Percentiles rank a stretch among this genome's conserved stretches.
These are phyloP conservation scores for Sparus aurata DNA, from an alignment of 2,797 vertebrate genomes.

Conservation along the genomic window DNA sequence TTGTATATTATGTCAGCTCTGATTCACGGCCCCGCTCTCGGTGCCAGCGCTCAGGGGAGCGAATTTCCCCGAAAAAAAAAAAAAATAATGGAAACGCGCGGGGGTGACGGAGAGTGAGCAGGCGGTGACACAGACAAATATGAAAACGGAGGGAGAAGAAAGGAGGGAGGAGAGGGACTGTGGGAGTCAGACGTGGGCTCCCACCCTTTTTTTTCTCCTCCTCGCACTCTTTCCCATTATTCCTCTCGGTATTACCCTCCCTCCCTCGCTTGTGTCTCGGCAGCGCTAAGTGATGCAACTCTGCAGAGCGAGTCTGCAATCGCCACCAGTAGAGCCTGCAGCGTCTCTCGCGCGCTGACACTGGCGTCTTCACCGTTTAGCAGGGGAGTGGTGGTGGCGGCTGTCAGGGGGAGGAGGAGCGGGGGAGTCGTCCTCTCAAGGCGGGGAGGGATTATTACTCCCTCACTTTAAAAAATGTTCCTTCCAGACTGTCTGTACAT, in stretches of 20 bases:
- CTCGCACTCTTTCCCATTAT: conserved; percentile 68
- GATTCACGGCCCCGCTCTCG: conserved; percentile 28
- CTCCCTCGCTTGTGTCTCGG: conserved; percentile 44
- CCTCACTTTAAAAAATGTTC: conserved; percentile 20
- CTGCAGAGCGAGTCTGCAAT: conserved; percentile 71
- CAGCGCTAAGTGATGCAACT: conserved; percentile 78
- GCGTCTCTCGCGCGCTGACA: conserved; percentile 65
- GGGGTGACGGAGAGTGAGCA: conserved; percentile 4
- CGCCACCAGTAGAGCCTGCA: conserved; percentile 64
- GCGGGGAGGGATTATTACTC: conserved; percentile 31
- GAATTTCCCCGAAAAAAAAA: no score
- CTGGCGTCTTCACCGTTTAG: conserved; percentile 74
- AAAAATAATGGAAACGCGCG: conserved; percentile 23
- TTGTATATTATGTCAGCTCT: conserved; percentile 53
- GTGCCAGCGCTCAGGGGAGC: conserved; percentile 21
- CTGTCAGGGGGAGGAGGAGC: conserved; percentile 28
- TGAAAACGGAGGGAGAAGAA: conserved; percentile 7
- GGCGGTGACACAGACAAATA: conserved; percentile 31
- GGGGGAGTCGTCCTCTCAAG: conserved; percentile 46
- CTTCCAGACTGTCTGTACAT: conserved; percentile 22
- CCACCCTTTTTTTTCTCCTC: conserved; percentile 59
- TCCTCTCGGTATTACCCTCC: conserved; percentile 45
- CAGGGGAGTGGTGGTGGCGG: conserved; percentile 60
- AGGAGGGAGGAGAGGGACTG: conserved; percentile 24
- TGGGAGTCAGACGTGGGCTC: conserved; percentile 62